Conservation (phyloP, 2,888 invertebrate species). For the Hydropsyche betteni region DNA sequence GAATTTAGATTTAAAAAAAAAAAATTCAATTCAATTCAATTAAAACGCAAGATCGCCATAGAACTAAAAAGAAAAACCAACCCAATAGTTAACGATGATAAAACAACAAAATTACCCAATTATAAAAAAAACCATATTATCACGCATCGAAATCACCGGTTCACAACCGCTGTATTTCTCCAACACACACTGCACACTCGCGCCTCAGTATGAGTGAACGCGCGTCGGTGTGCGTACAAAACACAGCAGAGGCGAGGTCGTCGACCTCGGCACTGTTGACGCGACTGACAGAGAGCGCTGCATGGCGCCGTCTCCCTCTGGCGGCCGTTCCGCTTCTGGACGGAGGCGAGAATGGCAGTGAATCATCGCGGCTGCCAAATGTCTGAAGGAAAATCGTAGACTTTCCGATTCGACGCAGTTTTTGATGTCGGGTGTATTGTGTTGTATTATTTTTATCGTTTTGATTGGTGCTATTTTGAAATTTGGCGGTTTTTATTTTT, state of each 20-base stretch:
- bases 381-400: not conserved
- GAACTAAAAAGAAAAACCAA: too few species aligned
- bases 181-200: not conserved
- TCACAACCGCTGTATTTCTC: not conserved
- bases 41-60: too few species aligned
- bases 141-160: not conserved
- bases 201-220: constrained; percentile 1
- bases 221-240: constrained; percentile 17
- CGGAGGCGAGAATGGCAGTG: constrained; percentile 12
- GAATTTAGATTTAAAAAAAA: too few species aligned
- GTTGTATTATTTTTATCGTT: too few species aligned
- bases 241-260: constrained; percentile 7
- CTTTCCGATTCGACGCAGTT: too few species aligned
- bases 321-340: constrained; percentile 22
- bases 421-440: too few species aligned
- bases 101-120: not conserved
- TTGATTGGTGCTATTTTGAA: too few species aligned
- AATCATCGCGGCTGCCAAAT: constrained; percentile 21
- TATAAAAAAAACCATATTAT: too few species aligned
- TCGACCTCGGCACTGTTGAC: constrained; percentile 30
- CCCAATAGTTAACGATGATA: too few species aligned
- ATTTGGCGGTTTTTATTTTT: too few species aligned
- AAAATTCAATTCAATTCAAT: too few species aligned
- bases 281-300: not conserved
- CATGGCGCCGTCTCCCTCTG: not conserved